Percentiles rank a stretch among this genome's conserved stretches.
Evolutionary conservation across 2,797 vertebrate species (phyloP).

Genomic region (Antennarius maculatus): DNA sequence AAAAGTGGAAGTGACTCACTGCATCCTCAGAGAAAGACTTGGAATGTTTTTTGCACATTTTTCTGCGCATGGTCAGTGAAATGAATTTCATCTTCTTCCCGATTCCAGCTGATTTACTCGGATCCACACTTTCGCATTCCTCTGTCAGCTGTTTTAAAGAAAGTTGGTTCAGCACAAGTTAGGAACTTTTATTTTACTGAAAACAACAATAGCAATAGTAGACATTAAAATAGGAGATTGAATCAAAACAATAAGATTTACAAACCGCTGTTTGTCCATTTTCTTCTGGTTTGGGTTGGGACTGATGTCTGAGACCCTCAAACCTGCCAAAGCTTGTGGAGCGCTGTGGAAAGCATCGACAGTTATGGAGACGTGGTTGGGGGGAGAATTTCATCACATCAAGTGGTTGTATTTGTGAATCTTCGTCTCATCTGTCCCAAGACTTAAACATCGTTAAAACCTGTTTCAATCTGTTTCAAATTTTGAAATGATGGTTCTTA

Average conservation of each 20-base stretch:
- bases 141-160: conserved; percentile 67
- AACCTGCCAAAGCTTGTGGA: conserved; percentile 95
- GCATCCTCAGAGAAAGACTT: conserved; percentile 90
- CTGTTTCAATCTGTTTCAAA: not conserved
- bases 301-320: conserved; percentile 87
- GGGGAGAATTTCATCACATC: not conserved
- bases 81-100: conserved; percentile 96
- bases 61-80: conserved; percentile 94
- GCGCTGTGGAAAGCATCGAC: conserved; percentile 78
- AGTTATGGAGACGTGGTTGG: not conserved
- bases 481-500: not conserved
- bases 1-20: conserved; percentile 76
- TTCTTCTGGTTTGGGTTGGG: conserved; percentile 81
- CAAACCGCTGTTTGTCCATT: conserved; percentile 71
- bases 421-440: conserved; percentile 5
- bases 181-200: no score
- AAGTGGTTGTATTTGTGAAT: not conserved
- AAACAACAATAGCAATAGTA: no score
- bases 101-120: conserved; percentile 80
- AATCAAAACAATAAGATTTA: conserved; percentile 25
- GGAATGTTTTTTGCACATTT: conserved; percentile 90
- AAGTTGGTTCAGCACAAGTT: not conserved
- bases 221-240: not conserved
- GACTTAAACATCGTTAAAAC: not conserved
- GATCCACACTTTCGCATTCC: conserved; percentile 82